phyloP scores from a whole-genome alignment of 2,113 vertebrate genomes.

The Oncorhynchus clarkii region DNA sequence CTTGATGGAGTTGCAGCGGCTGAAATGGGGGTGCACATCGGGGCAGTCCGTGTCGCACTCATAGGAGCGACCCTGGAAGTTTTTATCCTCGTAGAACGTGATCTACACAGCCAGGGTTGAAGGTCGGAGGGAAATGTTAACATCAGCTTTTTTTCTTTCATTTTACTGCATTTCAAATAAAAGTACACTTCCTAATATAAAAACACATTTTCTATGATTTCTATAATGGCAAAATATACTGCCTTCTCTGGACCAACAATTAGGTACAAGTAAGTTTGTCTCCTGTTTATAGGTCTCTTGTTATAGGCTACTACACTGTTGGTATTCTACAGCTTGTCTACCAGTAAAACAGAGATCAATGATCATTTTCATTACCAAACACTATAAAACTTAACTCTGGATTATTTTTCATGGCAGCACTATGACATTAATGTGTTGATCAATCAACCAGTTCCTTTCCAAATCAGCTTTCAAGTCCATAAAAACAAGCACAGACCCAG shows the following conservation, averaged over 20 bases:
- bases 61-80: slow-evolving; percentile 65
- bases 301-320: no score
- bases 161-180: no score
- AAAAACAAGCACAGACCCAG: background rate
- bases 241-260: no score
- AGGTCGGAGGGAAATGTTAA: background rate
- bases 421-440: background rate
- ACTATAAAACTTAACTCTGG: no score
- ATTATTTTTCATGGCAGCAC: background rate
- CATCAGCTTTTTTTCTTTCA: background rate
- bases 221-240: no score
- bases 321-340: no score
- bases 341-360: no score
- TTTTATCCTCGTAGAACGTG: slow-evolving; percentile 61
- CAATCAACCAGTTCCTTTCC: background rate
- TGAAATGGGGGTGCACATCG: slow-evolving; percentile 60
- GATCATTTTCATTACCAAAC: no score
- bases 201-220: no score
- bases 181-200: no score
- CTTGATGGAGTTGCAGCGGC: slow-evolving; percentile 45
- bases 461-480: background rate
- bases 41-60: slow-evolving; percentile 62
- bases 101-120: slow-evolving; percentile 34
- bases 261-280: no score
- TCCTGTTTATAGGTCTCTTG: no score